phyloP scores from a whole-genome alignment of 2,113 vertebrate genomes.

The Rhynchomys soricoides region DNA sequence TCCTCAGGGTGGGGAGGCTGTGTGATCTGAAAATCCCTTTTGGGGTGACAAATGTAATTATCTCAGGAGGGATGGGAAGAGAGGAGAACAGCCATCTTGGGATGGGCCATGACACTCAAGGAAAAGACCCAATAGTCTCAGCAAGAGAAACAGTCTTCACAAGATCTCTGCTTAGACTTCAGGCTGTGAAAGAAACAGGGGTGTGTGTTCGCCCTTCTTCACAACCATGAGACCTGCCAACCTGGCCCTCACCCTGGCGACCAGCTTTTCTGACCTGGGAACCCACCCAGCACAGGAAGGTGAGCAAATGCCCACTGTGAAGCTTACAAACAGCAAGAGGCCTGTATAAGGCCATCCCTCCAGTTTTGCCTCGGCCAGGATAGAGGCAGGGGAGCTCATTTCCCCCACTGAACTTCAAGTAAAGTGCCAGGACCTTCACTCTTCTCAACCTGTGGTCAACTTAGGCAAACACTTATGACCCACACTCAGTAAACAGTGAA shows the following conservation, averaged over 20 bases:
- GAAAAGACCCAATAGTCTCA: neutral
- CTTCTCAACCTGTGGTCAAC: neutral
- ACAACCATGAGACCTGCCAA: neutral
- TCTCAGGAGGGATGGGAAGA: neutral
- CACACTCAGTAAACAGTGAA: neutral
- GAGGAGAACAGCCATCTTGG: neutral
- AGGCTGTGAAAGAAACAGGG: neutral
- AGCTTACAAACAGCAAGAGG: neutral
- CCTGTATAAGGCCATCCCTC: neutral
- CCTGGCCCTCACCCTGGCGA: no score
- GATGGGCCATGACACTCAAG: neutral
- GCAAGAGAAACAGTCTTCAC: neutral
- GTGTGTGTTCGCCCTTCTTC: neutral
- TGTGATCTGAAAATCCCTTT: slow-evolving; percentile 17
- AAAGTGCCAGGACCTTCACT: neutral
- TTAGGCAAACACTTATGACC: neutral
- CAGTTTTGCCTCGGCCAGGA: neutral
- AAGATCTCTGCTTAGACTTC: neutral
- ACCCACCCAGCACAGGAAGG: neutral
- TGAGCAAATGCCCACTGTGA: neutral
- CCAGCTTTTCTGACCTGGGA: neutral
- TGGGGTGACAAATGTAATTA: neutral
- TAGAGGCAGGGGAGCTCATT: neutral
- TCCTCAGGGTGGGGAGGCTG: neutral
- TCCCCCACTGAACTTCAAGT: neutral